phyloP scores from a whole-genome alignment of 2,888 invertebrate species.

The Trichopoda pennipes region DNA sequence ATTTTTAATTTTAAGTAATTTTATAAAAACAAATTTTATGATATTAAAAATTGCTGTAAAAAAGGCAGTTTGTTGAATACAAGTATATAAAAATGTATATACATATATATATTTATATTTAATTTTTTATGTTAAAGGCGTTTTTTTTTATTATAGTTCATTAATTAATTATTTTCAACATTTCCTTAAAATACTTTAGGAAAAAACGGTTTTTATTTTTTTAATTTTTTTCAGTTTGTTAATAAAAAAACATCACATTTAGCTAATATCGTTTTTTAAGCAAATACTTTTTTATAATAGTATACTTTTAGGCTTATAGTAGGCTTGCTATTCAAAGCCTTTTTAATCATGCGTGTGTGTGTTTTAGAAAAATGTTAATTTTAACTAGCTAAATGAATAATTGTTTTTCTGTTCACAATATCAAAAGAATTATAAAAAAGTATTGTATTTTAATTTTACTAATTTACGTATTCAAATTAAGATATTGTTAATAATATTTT shows the following conservation, averaged over 20 bases:
- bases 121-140: not conserved
- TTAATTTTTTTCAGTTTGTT: conserved; percentile 12
- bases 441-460: conserved; percentile 1
- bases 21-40: not conserved
- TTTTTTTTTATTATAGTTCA: not conserved
- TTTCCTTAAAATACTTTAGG: not conserved
- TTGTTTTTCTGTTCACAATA: conserved; percentile 5
- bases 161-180: not conserved
- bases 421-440: conserved; percentile 28
- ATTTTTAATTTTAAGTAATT: not conserved
- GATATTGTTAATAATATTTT: not conserved
- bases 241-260: conserved; percentile 55
- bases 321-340: not conserved
- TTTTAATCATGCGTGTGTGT: not conserved
- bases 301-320: conserved; percentile 33
- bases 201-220: not conserved
- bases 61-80: conserved; percentile 49
- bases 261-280: not conserved
- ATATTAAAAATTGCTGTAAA: too few species aligned
- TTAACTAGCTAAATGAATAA: conserved; percentile 38
- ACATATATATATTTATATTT: not conserved
- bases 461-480: not conserved
- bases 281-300: conserved; percentile 18
- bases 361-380: conserved; percentile 14
- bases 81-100: too few species aligned